A percentile compares a stretch with the other conserved stretches of the same genome.
These are phyloP conservation scores for Eclectus roratus DNA, from an alignment of 2,113 vertebrate genomes.

Conservation along the genomic window DNA sequence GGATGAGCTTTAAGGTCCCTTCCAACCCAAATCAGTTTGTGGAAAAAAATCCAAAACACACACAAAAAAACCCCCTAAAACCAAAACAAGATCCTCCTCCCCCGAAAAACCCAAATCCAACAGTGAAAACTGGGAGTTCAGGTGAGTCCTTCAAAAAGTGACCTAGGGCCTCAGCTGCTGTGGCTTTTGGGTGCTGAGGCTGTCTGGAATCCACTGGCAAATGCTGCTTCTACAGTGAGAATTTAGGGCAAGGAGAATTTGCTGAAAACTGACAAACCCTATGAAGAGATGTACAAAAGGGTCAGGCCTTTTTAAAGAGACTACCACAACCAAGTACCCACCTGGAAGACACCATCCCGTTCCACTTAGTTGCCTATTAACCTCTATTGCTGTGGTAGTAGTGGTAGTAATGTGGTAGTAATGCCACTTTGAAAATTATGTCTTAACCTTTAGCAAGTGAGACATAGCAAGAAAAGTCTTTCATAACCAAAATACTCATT, in stretches of 20 bases:
- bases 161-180: fast-evolving
- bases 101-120: not conserved
- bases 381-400: not conserved
- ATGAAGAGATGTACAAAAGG: not conserved
- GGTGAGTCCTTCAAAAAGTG: not conserved
- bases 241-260: not conserved
- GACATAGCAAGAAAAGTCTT: not conserved
- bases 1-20: not conserved
- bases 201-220: not conserved
- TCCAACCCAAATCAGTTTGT: not conserved
- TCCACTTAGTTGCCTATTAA: not conserved
- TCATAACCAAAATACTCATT: not conserved
- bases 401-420: too few relatives aligned
- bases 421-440: not conserved
- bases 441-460: not conserved
- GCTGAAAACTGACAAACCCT: not conserved
- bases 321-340: not conserved
- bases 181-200: fast-evolving
- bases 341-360: not conserved
- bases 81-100: too few relatives aligned
- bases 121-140: fast-evolving
- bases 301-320: not conserved
- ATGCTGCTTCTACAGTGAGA: not conserved
- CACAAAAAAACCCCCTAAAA: not conserved
- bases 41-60: not conserved